These are phyloP conservation scores for Aethina tumida DNA, from an alignment of 1,140 invertebrate species.

Conservation along the genomic window DNA sequence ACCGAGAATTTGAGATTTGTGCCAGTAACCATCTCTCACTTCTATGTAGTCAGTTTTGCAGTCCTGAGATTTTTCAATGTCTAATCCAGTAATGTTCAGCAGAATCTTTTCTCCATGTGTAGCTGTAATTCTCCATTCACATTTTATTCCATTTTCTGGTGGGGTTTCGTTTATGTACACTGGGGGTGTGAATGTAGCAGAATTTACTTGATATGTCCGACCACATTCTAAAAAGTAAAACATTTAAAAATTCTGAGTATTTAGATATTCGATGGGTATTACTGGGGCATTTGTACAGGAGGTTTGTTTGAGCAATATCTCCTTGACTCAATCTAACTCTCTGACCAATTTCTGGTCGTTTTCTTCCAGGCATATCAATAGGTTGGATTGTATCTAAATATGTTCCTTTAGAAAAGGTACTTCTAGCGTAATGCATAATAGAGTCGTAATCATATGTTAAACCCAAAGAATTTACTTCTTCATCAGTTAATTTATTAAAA, in stretches of 20 bases:
- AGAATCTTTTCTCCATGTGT: constrained; percentile 92
- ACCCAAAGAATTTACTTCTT: constrained; percentile 95
- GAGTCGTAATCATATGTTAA: constrained; percentile 92
- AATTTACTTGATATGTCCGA: constrained; percentile 81
- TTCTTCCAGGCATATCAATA: constrained; percentile 64
- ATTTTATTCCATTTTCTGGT: constrained; percentile 55
- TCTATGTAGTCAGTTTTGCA: constrained; percentile 87
- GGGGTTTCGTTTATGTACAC: constrained; percentile 49
- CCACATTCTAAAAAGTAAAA: constrained; percentile 66
- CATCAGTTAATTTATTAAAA: constrained; percentile 90
- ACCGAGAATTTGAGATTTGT: constrained; percentile 69
- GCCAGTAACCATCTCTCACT: constrained; percentile 88
- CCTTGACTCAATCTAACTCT: constrained; percentile 79
- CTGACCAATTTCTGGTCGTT: constrained; percentile 88
- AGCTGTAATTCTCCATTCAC: constrained; percentile 93
- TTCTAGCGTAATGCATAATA: constrained; percentile 97
- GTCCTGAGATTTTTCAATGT: constrained; percentile 76
- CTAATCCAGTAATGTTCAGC: constrained; percentile 80
- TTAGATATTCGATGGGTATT: constrained; percentile 33
- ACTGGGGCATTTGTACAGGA: constrained; percentile 91
- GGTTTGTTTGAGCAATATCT: constrained; percentile 91
- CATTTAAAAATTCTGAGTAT: not conserved
- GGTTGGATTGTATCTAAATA: constrained; percentile 93
- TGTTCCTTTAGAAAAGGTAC: constrained; percentile 92
- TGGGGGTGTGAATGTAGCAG: constrained; percentile 70